Evolutionary conservation across 2,888 invertebrate genomes (phyloP).

Genomic region (Xanthia togata): DNA sequence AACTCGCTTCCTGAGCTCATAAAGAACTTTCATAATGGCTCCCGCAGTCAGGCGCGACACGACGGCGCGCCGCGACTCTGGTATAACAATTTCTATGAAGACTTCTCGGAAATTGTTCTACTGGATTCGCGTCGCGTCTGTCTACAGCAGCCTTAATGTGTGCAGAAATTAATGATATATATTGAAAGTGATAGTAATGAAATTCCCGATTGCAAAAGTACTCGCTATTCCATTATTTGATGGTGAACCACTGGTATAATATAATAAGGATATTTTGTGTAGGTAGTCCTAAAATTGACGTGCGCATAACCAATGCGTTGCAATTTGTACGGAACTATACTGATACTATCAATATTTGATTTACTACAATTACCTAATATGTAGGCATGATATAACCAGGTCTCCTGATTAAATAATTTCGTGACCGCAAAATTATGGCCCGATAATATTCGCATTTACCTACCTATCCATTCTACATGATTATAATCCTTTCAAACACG

Average conservation of each 20-base stretch:
- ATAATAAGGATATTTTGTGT: background rate
- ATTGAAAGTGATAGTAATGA: background rate
- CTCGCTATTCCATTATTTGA: background rate
- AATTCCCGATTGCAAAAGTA: background rate
- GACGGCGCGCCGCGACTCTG: too few species aligned
- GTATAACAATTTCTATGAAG: too few species aligned
- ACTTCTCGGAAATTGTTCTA: too few species aligned
- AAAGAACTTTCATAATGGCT: background rate
- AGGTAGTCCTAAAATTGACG: background rate
- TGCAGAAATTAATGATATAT: background rate
- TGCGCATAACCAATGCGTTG: background rate
- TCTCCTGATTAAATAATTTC: slow-evolving; percentile 27
- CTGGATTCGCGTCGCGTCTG: too few species aligned
- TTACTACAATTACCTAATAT: slow-evolving; percentile 5
- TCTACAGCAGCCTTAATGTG: too few species aligned
- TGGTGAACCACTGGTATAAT: background rate
- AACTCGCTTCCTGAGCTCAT: background rate
- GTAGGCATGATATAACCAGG: background rate
- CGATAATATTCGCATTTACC: slow-evolving; percentile 26
- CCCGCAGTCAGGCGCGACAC: too few species aligned
- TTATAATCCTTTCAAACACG: slow-evolving; percentile 27
- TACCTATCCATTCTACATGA: slow-evolving; percentile 21
- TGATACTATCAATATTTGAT: slow-evolving; percentile 3
- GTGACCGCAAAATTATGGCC: slow-evolving; percentile 18
- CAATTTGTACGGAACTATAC: background rate